phyloP scores from a whole-genome alignment of 2,888 invertebrate genomes.

The Thumatha senex region DNA sequence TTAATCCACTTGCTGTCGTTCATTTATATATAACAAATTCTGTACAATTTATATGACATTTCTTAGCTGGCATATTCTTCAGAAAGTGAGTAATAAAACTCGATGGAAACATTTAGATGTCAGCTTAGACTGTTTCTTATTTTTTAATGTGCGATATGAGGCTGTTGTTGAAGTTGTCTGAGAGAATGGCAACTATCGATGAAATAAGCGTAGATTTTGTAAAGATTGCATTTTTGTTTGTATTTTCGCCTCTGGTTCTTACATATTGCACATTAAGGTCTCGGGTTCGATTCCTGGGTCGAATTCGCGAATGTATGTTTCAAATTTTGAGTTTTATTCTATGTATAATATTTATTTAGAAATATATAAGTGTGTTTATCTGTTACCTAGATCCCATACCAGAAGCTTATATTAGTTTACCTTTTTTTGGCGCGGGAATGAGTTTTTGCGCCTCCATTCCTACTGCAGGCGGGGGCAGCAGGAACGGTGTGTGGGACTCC shows the following conservation, averaged over 20 bases:
- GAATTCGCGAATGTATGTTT: no score
- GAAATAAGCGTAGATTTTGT: background rate
- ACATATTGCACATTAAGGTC: no score
- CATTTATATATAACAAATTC: slow-evolving; percentile 52
- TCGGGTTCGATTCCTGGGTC: no score
- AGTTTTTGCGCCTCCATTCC: no score
- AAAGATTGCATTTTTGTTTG: background rate
- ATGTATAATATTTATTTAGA: no score
- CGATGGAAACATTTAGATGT: slow-evolving; percentile 7
- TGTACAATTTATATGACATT: slow-evolving; percentile 41
- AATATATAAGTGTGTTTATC: no score
- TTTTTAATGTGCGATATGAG: background rate
- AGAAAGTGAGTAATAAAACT: slow-evolving; percentile 30
- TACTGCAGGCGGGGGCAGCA: no score
- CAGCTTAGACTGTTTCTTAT: slow-evolving; percentile 3
- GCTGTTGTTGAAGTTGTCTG: background rate
- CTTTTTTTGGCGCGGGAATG: background rate
- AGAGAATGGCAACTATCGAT: background rate
- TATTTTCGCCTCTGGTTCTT: background rate
- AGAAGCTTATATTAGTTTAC: no score
- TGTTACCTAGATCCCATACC: no score
- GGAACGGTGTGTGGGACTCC: no score
- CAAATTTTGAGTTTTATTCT: no score
- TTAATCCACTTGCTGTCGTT: slow-evolving; percentile 55
- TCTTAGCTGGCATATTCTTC: slow-evolving; percentile 35